Evolutionary conservation across 2,113 vertebrate genomes (phyloP), one percentile per base, ranked within the genome.

Genomic region (Clarias magur): DNA sequence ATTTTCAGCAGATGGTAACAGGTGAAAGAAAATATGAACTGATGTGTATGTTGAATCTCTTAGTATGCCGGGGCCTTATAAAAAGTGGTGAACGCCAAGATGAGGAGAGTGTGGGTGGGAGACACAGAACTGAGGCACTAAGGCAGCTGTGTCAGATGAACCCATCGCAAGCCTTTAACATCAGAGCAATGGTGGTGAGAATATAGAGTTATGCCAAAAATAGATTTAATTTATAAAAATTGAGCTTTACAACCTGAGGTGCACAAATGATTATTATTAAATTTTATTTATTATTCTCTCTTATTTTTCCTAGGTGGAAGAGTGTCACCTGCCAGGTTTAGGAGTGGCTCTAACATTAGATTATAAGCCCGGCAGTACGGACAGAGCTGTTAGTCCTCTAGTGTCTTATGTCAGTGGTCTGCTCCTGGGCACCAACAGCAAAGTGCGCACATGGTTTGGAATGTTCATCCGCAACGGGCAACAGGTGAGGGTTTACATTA

Each of bases 371-470:
- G 97, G 98, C 84, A 93, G 93, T 75, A 93, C 95, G 8, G 97
- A 99, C 23, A 98, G 99, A 56, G 97, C 97, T 16, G 98, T 99
- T 92, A 99, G 97, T 85, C 97, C 99, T 72, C 94, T 99, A 15
- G 98, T 99, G 88, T 98, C 98, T 65, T 99, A 98, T 83, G 97
- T 99, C 86, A 99, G 98, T 17, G 98, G 98, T 27, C 94, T 99
- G 25, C 94, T 99, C 1, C 96, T 99, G n/a, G 98, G 98, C 78
- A 99, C 97, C 63, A 99, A 99, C 0, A 96, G 97, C 1, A 99
- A 98, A 95, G 98, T 99, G 82, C 96, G 98, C 16, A 99, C 97
- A 1, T 99, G 98, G 98, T 99, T 99, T 94, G 97, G 98, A 88
- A 97, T 98, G 93, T 99, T 99, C 88, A 98, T 99, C 87, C 96